phyloP scores from a whole-genome alignment of 2,113 vertebrate species.

The Campylomormyrus numenius region DNA sequence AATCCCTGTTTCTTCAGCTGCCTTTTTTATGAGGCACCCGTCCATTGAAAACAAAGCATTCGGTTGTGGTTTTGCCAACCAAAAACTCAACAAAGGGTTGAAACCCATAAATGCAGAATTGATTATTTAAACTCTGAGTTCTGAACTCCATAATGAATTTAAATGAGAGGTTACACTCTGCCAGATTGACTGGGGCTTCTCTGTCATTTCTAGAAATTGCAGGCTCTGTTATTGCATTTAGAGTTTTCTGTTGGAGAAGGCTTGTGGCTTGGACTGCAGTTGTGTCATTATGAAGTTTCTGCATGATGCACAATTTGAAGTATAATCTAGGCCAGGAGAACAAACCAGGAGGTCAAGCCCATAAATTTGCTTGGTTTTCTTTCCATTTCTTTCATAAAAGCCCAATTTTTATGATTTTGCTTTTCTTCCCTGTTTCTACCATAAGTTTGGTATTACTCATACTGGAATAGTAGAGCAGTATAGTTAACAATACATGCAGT shows the following conservation, averaged over 20 bases:
- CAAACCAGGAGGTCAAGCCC: not conserved
- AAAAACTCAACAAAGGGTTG: conserved; percentile 17
- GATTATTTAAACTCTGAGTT: conserved; percentile 15
- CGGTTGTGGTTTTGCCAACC: not conserved
- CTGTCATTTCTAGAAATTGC: conserved; percentile 24
- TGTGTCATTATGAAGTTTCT: conserved; percentile 13
- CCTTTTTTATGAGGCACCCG: not conserved
- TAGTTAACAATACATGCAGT: not conserved
- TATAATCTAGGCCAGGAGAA: conserved; percentile 1
- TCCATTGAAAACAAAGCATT: conserved; percentile 5
- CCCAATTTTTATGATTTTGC: not conserved
- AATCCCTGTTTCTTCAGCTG: not conserved
- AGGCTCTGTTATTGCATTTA: conserved; percentile 10
- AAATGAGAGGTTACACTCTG: conserved; percentile 2
- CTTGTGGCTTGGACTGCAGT: conserved; percentile 14
- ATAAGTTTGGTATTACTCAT: not conserved
- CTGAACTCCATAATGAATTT: conserved; percentile 18
- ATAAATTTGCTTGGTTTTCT: not conserved
- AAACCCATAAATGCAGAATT: conserved; percentile 14
- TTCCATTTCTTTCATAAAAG: not conserved
- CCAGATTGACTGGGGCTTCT: conserved; percentile 21
- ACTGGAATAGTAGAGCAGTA: not conserved
- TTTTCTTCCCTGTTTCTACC: not conserved
- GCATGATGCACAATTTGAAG: not conserved
- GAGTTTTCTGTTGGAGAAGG: conserved; percentile 7